phyloP scores from a whole-genome alignment of 2,888 invertebrate species.

The Stenichneumon culpator region DNA sequence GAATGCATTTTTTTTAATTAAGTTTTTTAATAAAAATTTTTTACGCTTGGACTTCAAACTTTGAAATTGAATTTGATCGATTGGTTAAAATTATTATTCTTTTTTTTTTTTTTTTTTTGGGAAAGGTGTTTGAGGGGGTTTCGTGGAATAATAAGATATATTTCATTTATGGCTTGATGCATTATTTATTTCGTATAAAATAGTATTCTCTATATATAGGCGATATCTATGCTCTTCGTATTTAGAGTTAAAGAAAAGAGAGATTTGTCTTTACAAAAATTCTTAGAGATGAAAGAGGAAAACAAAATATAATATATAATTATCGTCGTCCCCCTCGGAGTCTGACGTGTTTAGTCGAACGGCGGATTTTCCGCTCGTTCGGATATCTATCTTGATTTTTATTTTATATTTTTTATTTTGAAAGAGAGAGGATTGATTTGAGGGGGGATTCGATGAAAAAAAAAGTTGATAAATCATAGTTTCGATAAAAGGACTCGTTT shows the following conservation, averaged over 20 bases:
- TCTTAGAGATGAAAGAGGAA: conserved; percentile 33
- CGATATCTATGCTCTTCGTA: conserved; percentile 56
- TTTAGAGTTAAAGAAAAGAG: conserved; percentile 19
- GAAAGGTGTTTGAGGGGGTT: conserved; percentile 8
- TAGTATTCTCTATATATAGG: conserved; percentile 68
- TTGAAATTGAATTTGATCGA: not conserved
- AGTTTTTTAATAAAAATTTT: not conserved
- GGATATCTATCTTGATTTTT: not conserved
- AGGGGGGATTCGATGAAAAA: conserved; percentile 45
- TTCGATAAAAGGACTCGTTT: conserved; percentile 65
- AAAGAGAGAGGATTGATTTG: conserved; percentile 49
- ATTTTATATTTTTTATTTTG: conserved; percentile 21
- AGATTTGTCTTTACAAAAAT: conserved; percentile 43
- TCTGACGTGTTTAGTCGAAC: not conserved
- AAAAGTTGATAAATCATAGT: conserved; percentile 39
- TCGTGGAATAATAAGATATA: conserved; percentile 12
- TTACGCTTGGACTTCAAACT: not conserved
- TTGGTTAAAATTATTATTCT: not conserved
- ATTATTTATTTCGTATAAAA: conserved; percentile 72
- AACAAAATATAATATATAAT: conserved; percentile 37
- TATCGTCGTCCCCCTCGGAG: conserved; percentile 11
- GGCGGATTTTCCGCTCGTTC: conserved; percentile 22
- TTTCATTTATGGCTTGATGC: conserved; percentile 61
- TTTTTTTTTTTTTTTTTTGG: not conserved
- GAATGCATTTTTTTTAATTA: not conserved